Evolutionary conservation across 2,113 vertebrate species (phyloP).

Genomic region (Laticauda laticaudata): DNA sequence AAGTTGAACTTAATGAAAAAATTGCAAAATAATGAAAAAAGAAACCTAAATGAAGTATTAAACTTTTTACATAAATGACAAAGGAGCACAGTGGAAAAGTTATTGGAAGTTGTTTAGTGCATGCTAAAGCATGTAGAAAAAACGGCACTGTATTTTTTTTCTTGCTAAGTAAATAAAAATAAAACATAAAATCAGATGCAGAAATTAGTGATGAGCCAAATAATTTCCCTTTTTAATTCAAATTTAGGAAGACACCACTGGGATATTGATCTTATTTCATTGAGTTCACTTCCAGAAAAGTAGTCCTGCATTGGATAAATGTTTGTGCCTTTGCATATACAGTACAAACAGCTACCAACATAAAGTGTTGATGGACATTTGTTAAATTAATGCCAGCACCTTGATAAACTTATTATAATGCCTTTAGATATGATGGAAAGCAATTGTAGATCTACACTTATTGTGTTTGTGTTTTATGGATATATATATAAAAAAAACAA

Average conservation of each 20-base stretch:
- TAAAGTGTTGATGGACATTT: no score
- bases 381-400: no score
- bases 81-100: not conserved
- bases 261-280: not conserved
- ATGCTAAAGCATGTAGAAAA: not conserved
- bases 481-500: no score
- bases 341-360: no score
- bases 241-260: not conserved
- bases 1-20: not conserved
- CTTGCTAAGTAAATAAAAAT: not conserved
- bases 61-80: not conserved
- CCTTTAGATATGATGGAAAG: no score
- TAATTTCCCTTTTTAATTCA: not conserved
- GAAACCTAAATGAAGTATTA: not conserved
- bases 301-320: not conserved
- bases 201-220: not conserved
- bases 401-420: no score
- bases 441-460: no score
- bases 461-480: no score
- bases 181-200: not conserved
- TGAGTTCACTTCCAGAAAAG: not conserved
- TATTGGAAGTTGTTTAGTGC: not conserved
- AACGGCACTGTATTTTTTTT: not conserved
- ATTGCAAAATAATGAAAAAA: conserved; percentile 11
- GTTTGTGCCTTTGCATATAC: not conserved